Percentiles rank a stretch among this genome's conserved stretches.
phyloP scores from a whole-genome alignment of 2,888 invertebrate species.

The Rhagium mordax region DNA sequence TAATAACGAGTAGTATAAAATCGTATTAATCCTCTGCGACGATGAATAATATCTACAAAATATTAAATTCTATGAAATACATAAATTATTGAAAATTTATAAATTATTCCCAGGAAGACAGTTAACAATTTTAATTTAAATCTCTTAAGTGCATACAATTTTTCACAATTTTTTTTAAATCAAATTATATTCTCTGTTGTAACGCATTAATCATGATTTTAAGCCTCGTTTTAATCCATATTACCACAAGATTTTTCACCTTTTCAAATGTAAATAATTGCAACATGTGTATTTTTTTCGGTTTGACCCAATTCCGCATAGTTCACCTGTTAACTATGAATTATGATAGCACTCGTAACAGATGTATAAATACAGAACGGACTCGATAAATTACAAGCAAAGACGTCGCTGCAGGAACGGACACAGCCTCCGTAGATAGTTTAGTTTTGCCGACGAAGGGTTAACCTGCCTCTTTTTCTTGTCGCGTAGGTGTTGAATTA shows the following conservation, averaged over 20 bases:
- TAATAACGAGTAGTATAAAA: neutral
- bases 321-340: constrained; percentile 61
- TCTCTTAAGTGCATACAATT: constrained; percentile 13
- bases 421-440: constrained; percentile 54
- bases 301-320: constrained; percentile 48
- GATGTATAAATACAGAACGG: constrained; percentile 66
- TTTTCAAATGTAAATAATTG: constrained; percentile 18
- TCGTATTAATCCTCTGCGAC: neutral
- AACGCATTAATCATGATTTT: constrained; percentile 27
- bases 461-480: constrained; percentile 48
- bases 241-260: constrained; percentile 10
- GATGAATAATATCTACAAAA: constrained; percentile 12
- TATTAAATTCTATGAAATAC: constrained; percentile 14
- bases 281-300: constrained; percentile 31
- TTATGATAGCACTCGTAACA: constrained; percentile 64
- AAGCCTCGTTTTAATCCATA: constrained; percentile 16
- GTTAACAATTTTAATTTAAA: constrained; percentile 24
- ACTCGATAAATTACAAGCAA: constrained; percentile 64
- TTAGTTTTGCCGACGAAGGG: constrained; percentile 53
- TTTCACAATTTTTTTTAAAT: constrained; percentile 11
- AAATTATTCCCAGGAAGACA: constrained; percentile 25
- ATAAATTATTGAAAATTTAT: constrained; percentile 23
- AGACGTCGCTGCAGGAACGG: constrained; percentile 57
- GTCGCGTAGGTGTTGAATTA: constrained; percentile 46
- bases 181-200: constrained; percentile 10